A percentile compares a stretch with the other conserved stretches of the same genome.
These are phyloP conservation scores for Tethea ocularis DNA, from an alignment of 2,888 invertebrate genomes.

Conservation along the genomic window DNA sequence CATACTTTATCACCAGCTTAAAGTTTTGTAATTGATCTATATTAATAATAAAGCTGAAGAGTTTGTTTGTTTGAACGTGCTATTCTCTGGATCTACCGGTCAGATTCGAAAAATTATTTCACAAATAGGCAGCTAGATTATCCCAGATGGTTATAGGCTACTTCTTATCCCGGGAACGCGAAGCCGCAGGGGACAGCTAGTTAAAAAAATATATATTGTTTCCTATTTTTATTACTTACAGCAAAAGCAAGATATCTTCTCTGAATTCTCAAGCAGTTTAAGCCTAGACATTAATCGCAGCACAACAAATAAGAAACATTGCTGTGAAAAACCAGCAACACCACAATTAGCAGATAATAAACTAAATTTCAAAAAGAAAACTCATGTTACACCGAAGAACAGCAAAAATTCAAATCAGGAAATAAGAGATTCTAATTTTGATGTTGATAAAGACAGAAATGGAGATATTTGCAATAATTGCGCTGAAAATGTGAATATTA, in stretches of 20 bases:
- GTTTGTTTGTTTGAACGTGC: too few relatives aligned
- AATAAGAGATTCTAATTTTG: conserved; percentile 15
- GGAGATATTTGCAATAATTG: conserved; percentile 19
- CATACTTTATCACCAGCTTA: too few relatives aligned
- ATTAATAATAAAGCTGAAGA: too few relatives aligned
- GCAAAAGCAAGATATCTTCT: conserved; percentile 73
- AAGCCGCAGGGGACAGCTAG: too few relatives aligned
- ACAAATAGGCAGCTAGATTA: too few relatives aligned
- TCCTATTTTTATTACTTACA: conserved; percentile 36
- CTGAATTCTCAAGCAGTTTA: conserved; percentile 51
- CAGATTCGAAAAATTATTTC: too few relatives aligned
- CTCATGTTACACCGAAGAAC: conserved; percentile 11
- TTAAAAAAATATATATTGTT: too few relatives aligned
- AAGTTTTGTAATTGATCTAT: too few relatives aligned
- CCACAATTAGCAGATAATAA: conserved; percentile 29
- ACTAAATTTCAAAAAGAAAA: conserved; percentile 23
- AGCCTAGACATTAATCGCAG: conserved; percentile 41
- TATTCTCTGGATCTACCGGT: too few relatives aligned
- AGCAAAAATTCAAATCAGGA: conserved; percentile 18
- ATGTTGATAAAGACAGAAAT: conserved; percentile 11
- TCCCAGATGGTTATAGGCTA: too few relatives aligned
- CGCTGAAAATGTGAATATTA: conserved; percentile 6
- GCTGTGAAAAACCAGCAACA: conserved; percentile 42
- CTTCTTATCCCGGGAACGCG: too few relatives aligned
- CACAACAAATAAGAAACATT: conserved; percentile 50